A percentile compares a stretch with the other conserved stretches of the same genome.
Conservation (phyloP, 2,113 vertebrate species). For the Anhinga anhinga region DNA sequence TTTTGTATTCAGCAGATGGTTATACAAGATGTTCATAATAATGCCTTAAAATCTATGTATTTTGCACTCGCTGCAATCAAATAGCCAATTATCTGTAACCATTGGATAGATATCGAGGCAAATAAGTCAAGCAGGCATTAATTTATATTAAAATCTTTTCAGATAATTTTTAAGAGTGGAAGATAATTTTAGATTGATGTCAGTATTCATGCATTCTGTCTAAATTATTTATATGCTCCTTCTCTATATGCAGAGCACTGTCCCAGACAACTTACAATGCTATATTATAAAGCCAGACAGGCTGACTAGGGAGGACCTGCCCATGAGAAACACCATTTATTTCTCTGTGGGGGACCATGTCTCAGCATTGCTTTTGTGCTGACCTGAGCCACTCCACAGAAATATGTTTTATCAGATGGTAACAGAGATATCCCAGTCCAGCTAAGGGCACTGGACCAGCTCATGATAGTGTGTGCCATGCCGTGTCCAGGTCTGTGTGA, state of each 20-base stretch:
- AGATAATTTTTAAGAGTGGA: not conserved
- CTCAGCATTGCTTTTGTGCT: not conserved
- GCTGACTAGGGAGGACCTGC: not conserved
- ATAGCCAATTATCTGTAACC: conserved; percentile 15
- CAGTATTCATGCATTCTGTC: not conserved
- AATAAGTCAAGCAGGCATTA: not conserved
- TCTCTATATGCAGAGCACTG: not conserved
- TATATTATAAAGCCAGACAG: not conserved
- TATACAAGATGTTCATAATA: conserved; percentile 31
- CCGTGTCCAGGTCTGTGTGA: fast-evolving
- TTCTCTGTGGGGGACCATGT: not conserved
- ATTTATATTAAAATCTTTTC: not conserved
- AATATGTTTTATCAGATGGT: not conserved
- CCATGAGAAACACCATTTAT: not conserved
- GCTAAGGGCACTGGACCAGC: not conserved
- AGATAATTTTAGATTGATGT: not conserved
- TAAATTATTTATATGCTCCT: conserved; percentile 6
- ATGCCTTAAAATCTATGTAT: not conserved
- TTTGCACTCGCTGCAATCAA: conserved; percentile 10
- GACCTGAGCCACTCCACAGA: not conserved
- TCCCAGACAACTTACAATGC: not conserved
- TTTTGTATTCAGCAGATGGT: conserved; percentile 31
- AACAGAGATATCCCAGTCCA: not conserved
- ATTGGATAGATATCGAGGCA: not conserved
- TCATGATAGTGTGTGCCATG: not conserved